A percentile compares a stretch with the other conserved stretches of the same genome.
Evolutionary conservation across 2,797 vertebrate species (phyloP).

Genomic region (Enteromius unitaeniatus): DNA sequence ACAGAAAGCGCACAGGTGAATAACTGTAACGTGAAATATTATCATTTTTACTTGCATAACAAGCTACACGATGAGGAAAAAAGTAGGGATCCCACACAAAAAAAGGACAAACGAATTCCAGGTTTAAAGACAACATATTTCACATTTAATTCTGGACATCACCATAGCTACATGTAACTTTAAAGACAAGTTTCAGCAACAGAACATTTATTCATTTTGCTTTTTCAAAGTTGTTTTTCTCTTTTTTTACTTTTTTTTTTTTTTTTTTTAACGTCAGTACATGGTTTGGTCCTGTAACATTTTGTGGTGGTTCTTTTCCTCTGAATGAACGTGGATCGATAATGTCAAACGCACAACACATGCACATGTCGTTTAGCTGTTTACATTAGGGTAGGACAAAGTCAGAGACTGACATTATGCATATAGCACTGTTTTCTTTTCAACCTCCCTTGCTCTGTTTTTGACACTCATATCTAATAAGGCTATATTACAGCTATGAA

Average conservation of each 20-base stretch:
- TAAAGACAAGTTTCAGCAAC: slow-evolving; percentile 90
- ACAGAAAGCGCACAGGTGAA: neutral
- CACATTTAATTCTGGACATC: slow-evolving; percentile 94
- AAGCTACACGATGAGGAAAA: neutral
- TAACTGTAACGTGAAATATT: neutral
- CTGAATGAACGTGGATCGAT: slow-evolving; percentile 75
- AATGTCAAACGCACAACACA: slow-evolving; percentile 87
- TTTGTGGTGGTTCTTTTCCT: slow-evolving; percentile 77
- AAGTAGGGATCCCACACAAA: neutral
- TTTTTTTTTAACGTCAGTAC: slow-evolving; percentile 70
- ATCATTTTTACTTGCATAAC: neutral
- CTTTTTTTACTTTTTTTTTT: slow-evolving; percentile 40
- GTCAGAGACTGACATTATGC: slow-evolving; percentile 79
- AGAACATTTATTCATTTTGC: slow-evolving; percentile 78
- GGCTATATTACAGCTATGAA: slow-evolving; percentile 93
- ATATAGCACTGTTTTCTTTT: slow-evolving; percentile 67
- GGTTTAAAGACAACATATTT: slow-evolving; percentile 78
- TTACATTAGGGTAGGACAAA: slow-evolving; percentile 82
- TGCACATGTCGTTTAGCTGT: slow-evolving; percentile 89
- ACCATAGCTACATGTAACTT: slow-evolving; percentile 93
- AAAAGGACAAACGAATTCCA: slow-evolving; percentile 50
- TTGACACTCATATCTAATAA: slow-evolving; percentile 85
- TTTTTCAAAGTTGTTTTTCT: slow-evolving; percentile 58
- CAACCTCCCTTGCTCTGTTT: slow-evolving; percentile 69
- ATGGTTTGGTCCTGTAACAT: slow-evolving; percentile 94